Conservation (phyloP, 1,140 invertebrate genomes). For the Aricia agestis region DNA sequence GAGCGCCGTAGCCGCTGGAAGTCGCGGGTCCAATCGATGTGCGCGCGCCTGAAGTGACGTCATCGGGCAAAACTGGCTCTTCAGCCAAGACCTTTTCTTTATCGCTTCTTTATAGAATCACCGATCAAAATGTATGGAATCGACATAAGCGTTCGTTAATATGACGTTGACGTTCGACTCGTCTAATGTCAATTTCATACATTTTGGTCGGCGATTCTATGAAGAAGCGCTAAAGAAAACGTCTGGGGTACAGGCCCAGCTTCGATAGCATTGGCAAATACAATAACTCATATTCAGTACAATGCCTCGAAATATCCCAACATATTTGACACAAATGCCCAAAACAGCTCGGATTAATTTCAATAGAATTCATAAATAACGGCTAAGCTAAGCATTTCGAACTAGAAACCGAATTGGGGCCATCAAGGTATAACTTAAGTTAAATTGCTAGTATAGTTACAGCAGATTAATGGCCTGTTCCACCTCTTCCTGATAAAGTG, state of each 20-base stretch:
- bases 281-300: constrained; percentile 42
- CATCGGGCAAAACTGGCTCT: constrained; percentile 40
- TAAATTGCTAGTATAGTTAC: too few relatives aligned
- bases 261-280: constrained; percentile 48
- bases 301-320: constrained; percentile 30
- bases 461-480: too few relatives aligned
- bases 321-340: constrained; percentile 18
- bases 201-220: too few relatives aligned
- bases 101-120: too few relatives aligned
- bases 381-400: neutral
- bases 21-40: constrained; percentile 49
- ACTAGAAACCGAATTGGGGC: neutral
- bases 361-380: constrained; percentile 7
- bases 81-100: too few relatives aligned
- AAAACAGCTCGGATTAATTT: constrained; percentile 6
- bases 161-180: too few relatives aligned
- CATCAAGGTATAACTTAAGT: neutral
- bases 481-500: too few relatives aligned
- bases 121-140: too few relatives aligned
- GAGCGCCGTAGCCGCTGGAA: constrained; percentile 53
- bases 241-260: constrained; percentile 2
- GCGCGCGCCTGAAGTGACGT: constrained; percentile 68
- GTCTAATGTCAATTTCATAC: too few relatives aligned
- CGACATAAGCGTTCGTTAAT: too few relatives aligned
- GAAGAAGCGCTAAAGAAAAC: too few relatives aligned